These are phyloP conservation scores for Bufotes viridis DNA, from an alignment of 2,797 vertebrate genomes.

Conservation along the genomic window DNA sequence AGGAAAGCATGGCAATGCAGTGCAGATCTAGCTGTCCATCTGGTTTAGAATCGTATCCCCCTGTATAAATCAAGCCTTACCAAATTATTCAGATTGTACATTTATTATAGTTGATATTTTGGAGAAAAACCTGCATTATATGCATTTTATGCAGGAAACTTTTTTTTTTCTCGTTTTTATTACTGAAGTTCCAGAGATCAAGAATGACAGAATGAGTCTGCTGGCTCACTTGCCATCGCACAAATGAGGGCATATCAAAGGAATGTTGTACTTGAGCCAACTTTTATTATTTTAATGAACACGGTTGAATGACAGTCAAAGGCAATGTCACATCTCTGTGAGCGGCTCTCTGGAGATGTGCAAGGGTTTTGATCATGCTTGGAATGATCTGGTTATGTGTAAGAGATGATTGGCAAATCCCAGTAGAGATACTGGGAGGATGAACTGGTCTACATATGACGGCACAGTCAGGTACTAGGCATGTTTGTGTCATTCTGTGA, in stretches of 20 bases:
- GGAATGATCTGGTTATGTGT: constrained; percentile 16
- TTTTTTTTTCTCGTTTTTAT: background rate
- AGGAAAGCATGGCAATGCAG: too few relatives aligned
- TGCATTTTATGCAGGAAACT: background rate
- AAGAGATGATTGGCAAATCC: background rate
- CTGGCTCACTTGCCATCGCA: constrained; percentile 35
- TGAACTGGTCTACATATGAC: constrained; percentile 9
- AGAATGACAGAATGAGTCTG: constrained; percentile 61
- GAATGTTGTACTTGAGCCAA: constrained; percentile 53
- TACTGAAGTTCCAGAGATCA: constrained; percentile 31
- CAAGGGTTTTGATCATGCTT: constrained; percentile 21
- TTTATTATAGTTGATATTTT: too few relatives aligned
- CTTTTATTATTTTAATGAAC: constrained; percentile 59
- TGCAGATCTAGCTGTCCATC: too few relatives aligned
- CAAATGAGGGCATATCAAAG: constrained; percentile 59
- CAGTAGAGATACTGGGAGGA: background rate
- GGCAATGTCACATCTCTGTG: constrained; percentile 40
- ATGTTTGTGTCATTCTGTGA: background rate
- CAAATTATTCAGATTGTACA: too few relatives aligned
- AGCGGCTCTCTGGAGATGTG: constrained; percentile 1
- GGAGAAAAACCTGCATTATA: background rate
- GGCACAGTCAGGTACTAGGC: background rate
- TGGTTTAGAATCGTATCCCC: too few relatives aligned
- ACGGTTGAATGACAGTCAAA: constrained; percentile 52
- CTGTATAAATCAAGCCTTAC: too few relatives aligned